phyloP scores from a whole-genome alignment of 2,797 vertebrate species.

The Carapus acus region DNA sequence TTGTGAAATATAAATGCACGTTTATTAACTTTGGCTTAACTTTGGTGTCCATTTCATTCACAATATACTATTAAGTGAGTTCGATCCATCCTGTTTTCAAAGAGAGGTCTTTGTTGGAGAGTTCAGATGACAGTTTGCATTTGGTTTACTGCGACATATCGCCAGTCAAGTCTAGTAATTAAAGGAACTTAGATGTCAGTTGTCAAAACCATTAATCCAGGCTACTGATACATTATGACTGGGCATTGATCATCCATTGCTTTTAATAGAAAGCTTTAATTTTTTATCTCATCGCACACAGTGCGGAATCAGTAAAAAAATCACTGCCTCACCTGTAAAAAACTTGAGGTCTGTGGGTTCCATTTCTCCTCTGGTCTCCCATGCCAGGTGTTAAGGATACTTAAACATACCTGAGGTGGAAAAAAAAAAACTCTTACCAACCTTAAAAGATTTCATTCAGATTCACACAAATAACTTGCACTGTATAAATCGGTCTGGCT shows the following conservation, averaged over 20 bases:
- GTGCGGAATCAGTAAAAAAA: constrained; percentile 3
- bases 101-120: constrained; percentile 23
- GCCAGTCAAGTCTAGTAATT: constrained; percentile 31
- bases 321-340: constrained; percentile 85
- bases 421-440: constrained; percentile 7
- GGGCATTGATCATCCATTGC: constrained; percentile 26
- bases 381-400: constrained; percentile 99
- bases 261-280: constrained; percentile 20
- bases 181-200: constrained; percentile 44
- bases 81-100: constrained; percentile 4
- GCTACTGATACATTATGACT: constrained; percentile 25
- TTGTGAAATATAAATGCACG: too few species aligned
- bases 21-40: too few species aligned
- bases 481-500: too few species aligned
- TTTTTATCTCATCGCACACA: constrained; percentile 20
- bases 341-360: constrained; percentile 99
- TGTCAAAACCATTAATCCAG: constrained; percentile 38
- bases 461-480: too few species aligned
- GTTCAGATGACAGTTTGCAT: constrained; percentile 22
- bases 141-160: constrained; percentile 28
- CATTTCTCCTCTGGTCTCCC: constrained; percentile 98
- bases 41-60: too few species aligned
- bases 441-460: background rate
- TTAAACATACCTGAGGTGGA: constrained; percentile 90
- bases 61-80: constrained; percentile 4